phyloP scores from a whole-genome alignment of 2,888 invertebrate genomes.

The Globia sparganii region DNA sequence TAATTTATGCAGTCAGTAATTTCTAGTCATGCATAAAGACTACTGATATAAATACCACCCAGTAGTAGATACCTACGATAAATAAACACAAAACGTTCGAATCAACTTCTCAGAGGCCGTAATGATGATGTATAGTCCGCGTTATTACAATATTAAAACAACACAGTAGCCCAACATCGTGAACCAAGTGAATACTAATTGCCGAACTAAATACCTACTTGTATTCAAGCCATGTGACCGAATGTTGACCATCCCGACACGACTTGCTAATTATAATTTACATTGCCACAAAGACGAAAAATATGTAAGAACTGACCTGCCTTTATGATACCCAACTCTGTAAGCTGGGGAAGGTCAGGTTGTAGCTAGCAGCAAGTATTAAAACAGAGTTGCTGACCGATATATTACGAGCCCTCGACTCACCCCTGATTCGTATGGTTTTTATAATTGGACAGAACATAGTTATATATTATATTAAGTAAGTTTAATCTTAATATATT shows the following conservation, averaged over 20 bases:
- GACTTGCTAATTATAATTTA: slow-evolving; percentile 44
- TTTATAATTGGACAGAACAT: background rate
- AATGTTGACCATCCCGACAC: slow-evolving; percentile 45
- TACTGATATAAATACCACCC: background rate
- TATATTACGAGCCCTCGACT: background rate
- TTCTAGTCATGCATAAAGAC: background rate
- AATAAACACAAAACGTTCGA: background rate
- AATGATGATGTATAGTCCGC: background rate
- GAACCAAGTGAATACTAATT: slow-evolving; percentile 36
- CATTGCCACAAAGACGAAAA: slow-evolving; percentile 36
- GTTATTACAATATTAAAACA: slow-evolving; percentile 11
- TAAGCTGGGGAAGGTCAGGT: slow-evolving; percentile 23
- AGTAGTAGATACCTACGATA: background rate
- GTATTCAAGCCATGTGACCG: slow-evolving; percentile 38
- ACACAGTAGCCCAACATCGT: slow-evolving; percentile 31
- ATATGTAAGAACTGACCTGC: slow-evolving; percentile 47
- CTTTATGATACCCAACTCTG: slow-evolving; percentile 13
- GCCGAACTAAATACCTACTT: slow-evolving; percentile 39
- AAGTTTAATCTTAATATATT: background rate
- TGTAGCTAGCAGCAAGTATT: background rate
- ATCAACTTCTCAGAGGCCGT: background rate
- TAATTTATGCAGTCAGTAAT: background rate
- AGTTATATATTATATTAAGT: background rate
- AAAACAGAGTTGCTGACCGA: background rate
- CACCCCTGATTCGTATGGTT: background rate